Conservation (phyloP, 1,140 invertebrate genomes). For the Neodiprion virginianus region DNA sequence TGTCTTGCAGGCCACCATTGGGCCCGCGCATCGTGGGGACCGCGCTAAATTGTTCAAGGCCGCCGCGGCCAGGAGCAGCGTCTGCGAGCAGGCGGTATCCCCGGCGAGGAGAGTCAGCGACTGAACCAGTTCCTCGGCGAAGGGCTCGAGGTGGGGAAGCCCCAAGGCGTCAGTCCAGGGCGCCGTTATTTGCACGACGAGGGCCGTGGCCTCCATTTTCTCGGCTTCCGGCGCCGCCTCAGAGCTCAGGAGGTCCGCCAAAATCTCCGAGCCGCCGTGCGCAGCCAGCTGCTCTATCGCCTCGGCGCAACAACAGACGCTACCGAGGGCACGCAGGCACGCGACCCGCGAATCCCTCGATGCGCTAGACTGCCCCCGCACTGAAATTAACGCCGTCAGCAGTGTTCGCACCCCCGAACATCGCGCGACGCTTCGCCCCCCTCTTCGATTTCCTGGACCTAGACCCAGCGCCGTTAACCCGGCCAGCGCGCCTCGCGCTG, state of each 20-base stretch:
- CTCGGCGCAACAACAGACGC: slow-evolving; percentile 70
- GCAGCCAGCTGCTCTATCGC: slow-evolving; percentile 70
- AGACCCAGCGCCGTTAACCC: slow-evolving; percentile 58
- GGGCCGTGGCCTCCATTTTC: slow-evolving; percentile 70
- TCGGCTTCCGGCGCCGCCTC: slow-evolving; percentile 58
- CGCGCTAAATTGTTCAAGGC: slow-evolving; percentile 71
- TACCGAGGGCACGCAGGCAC: slow-evolving; percentile 69
- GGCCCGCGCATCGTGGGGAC: slow-evolving; percentile 43
- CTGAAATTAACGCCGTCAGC: slow-evolving; percentile 54
- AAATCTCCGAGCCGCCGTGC: slow-evolving; percentile 69
- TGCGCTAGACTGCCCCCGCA: slow-evolving; percentile 4
- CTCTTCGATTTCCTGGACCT: slow-evolving; percentile 65
- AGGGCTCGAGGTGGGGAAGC: slow-evolving; percentile 43
- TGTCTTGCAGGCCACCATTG: slow-evolving; percentile 67
- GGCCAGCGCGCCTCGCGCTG: slow-evolving; percentile 54
- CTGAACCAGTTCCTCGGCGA: slow-evolving; percentile 36
- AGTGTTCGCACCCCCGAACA: slow-evolving; percentile 68
- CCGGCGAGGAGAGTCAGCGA: slow-evolving; percentile 61
- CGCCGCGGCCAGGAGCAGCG: slow-evolving; percentile 71
- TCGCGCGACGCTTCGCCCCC: slow-evolving; percentile 68
- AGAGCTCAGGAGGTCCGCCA: slow-evolving; percentile 65
- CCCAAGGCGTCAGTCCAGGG: slow-evolving; percentile 68
- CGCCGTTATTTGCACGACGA: slow-evolving; percentile 77
- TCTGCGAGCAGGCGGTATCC: slow-evolving; percentile 65
- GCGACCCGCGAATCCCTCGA: slow-evolving; percentile 58